Conservation (phyloP, 2,113 vertebrate species). For the Forbesichthys papilliferus region DNA sequence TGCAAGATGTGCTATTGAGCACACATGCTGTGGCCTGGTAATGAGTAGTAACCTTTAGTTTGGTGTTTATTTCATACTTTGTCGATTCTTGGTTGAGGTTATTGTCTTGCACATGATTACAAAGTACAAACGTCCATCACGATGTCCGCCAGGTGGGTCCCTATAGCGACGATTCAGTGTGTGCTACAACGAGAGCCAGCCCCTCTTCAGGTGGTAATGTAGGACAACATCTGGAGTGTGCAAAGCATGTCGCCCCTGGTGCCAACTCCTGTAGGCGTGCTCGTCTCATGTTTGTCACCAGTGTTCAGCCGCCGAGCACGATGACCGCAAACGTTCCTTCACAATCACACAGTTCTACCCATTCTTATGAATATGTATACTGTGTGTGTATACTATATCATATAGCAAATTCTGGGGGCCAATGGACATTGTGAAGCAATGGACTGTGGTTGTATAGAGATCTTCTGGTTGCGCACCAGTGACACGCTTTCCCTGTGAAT, state of each 20-base stretch:
- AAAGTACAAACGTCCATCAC: conserved; percentile 7
- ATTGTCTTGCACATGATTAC: background rate
- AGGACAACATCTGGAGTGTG: conserved; percentile 54
- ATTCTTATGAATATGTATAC: background rate
- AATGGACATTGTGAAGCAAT: background rate
- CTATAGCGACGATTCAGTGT: conserved; percentile 24
- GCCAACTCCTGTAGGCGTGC: conserved; percentile 29
- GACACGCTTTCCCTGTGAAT: conserved; percentile 38
- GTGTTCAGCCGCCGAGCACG: background rate
- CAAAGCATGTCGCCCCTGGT: conserved; percentile 14
- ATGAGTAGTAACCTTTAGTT: background rate
- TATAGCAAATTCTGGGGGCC: conserved; percentile 17
- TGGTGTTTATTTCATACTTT: background rate
- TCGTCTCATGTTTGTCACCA: conserved; percentile 13
- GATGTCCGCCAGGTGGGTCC: conserved; percentile 19
- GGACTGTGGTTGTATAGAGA: conserved; percentile 4
- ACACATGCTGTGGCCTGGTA: background rate
- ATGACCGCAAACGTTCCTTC: conserved; percentile 38
- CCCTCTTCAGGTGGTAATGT: conserved; percentile 40
- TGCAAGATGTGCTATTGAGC: background rate
- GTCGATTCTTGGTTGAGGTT: background rate
- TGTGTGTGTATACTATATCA: background rate
- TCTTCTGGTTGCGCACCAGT: conserved; percentile 35
- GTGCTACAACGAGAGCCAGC: conserved; percentile 25
- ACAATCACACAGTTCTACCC: conserved; percentile 21